Evolutionary conservation across 2,113 vertebrate species (phyloP).

Genomic region (Gadus chalcogrammus): DNA sequence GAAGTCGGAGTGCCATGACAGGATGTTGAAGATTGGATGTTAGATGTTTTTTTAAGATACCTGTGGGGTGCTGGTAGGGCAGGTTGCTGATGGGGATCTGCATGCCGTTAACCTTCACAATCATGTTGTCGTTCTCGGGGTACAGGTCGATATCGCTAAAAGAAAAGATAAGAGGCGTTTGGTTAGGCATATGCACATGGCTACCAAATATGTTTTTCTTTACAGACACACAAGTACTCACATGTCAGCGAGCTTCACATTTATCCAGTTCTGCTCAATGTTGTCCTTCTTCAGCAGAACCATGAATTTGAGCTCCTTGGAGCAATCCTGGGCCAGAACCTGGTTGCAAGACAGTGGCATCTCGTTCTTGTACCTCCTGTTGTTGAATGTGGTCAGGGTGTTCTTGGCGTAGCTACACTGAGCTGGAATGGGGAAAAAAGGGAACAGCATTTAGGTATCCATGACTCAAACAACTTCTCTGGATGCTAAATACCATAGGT

Average conservation of each 20-base stretch:
- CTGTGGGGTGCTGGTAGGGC: slow-evolving; percentile 55
- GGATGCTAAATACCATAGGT: background rate
- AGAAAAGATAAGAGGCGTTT: background rate
- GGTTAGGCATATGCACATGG: background rate
- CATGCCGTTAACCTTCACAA: slow-evolving; percentile 52
- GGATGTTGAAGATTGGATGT: too few species aligned
- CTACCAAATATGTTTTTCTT: background rate
- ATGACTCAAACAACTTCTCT: background rate
- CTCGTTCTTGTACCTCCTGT: slow-evolving; percentile 57
- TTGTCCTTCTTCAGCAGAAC: slow-evolving; percentile 71
- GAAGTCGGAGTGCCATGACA: too few species aligned
- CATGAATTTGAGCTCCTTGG: slow-evolving; percentile 76
- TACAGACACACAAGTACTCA: slow-evolving; percentile 53
- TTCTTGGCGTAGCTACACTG: slow-evolving; percentile 42
- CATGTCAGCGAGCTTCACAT: slow-evolving; percentile 71
- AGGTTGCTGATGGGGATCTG: slow-evolving; percentile 45
- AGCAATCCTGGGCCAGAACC: slow-evolving; percentile 77
- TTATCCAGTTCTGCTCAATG: slow-evolving; percentile 56
- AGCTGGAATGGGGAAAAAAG: slow-evolving; percentile 33
- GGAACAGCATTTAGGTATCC: too few species aligned
- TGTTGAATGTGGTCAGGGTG: slow-evolving; percentile 75
- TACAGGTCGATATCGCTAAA: slow-evolving; percentile 59
- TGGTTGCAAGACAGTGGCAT: slow-evolving; percentile 77
- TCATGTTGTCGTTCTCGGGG: slow-evolving; percentile 9
- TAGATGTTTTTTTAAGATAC: slow-evolving; percentile 21